Conservation (phyloP, 1,140 invertebrate genomes). For the Pomacea maculata region DNA sequence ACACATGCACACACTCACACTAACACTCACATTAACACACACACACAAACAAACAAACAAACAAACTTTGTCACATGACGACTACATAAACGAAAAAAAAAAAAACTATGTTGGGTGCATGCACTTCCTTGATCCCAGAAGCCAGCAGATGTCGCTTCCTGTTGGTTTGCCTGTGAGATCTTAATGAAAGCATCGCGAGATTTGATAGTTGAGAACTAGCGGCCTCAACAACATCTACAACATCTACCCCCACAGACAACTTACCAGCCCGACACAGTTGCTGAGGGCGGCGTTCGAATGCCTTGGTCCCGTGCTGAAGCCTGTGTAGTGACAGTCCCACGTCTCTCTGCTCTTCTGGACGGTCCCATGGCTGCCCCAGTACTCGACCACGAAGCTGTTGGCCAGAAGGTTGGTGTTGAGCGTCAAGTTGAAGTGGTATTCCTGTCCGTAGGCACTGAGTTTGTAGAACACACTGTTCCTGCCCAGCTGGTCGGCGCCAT, state of each 20-base stretch:
- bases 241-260: not conserved
- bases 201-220: no score
- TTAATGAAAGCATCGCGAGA: no score
- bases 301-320: constrained; percentile 32
- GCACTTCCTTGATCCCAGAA: no score
- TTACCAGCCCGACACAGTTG: constrained; percentile 58
- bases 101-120: no score
- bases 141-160: no score
- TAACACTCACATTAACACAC: not conserved
- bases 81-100: no score
- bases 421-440: constrained; percentile 53
- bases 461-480: constrained; percentile 47
- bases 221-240: no score
- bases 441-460: constrained; percentile 48
- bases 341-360: constrained; percentile 22
- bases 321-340: constrained; percentile 50
- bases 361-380: constrained; percentile 32
- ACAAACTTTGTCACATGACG: not conserved
- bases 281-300: constrained; percentile 50
- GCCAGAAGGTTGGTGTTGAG: constrained; percentile 46
- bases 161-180: no score
- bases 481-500: constrained; percentile 21
- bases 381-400: constrained; percentile 43
- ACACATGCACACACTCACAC: constrained; percentile 9
- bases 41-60: not conserved